Percentiles rank a stretch among this genome's conserved stretches.
Evolutionary conservation across 1,140 invertebrate genomes (phyloP).

Genomic region (Drosophila dunni): DNA sequence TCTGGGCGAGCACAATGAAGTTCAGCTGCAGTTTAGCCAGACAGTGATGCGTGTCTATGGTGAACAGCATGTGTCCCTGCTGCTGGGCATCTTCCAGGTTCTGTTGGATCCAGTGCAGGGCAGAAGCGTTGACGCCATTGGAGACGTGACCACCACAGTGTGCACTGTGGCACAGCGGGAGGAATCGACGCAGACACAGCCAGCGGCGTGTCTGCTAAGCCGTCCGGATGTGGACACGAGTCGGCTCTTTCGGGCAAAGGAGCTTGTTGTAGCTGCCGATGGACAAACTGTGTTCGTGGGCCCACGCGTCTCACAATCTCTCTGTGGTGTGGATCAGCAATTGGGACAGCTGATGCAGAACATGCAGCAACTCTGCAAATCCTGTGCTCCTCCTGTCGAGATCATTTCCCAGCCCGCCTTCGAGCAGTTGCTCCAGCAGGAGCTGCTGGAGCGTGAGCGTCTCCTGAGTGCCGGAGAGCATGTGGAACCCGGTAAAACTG

Average conservation of each 20-base stretch:
- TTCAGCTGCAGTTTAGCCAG: not conserved
- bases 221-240: conserved; percentile 36
- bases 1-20: conserved; percentile 16
- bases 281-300: conserved; percentile 52
- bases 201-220: conserved; percentile 21
- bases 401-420: conserved; percentile 36
- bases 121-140: not conserved
- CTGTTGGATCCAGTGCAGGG: conserved; percentile 34
- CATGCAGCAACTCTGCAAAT: conserved; percentile 34
- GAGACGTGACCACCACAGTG: not conserved
- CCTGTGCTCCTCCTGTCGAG: conserved; percentile 62
- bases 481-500: conserved; percentile 20
- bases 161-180: not conserved
- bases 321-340: conserved; percentile 46
- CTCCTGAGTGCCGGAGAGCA: conserved; percentile 1
- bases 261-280: conserved; percentile 35
- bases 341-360: conserved; percentile 38
- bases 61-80: conserved; percentile 46
- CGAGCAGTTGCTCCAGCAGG: conserved; percentile 40
- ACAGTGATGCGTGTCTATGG: conserved; percentile 38
- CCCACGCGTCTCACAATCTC: conserved; percentile 37
- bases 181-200: conserved; percentile 37
- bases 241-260: conserved; percentile 17
- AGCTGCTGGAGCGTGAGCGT: conserved; percentile 49
- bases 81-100: conserved; percentile 53